Conservation (phyloP, 2,113 vertebrate genomes). For the Triplophysa siluroides region DNA sequence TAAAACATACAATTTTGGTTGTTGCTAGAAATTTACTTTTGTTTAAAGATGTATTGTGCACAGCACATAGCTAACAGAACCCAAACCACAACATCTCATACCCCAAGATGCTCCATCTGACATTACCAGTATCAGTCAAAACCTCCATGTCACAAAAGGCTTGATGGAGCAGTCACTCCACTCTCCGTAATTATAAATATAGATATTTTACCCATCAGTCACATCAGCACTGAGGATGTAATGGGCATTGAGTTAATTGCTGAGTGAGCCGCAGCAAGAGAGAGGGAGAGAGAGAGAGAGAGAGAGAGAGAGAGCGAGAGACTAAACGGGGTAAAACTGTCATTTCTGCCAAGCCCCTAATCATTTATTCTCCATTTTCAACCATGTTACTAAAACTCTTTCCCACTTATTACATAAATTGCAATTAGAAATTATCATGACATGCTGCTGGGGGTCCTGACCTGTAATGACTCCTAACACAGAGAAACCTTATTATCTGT, state of each 20-base stretch:
- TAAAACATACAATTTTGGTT: background rate
- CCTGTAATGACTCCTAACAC: constrained; percentile 57
- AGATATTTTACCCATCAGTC: constrained; percentile 78
- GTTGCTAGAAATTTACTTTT: background rate
- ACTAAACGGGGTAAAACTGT: constrained; percentile 76
- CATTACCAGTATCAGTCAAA: constrained; percentile 29
- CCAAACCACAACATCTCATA: constrained; percentile 18
- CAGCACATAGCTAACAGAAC: background rate
- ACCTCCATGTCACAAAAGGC: constrained; percentile 29
- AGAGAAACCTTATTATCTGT: constrained; percentile 59
- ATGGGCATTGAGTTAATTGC: constrained; percentile 87
- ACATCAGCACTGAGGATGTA: constrained; percentile 82
- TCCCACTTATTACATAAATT: constrained; percentile 77
- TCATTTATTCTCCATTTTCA: constrained; percentile 77
- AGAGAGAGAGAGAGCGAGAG: constrained; percentile 39
- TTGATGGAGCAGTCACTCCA: constrained; percentile 56
- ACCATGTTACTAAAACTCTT: constrained; percentile 79
- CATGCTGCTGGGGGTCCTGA: constrained; percentile 71
- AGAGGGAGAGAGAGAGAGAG: constrained; percentile 22
- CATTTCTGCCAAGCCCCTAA: constrained; percentile 85
- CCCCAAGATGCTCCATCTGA: constrained; percentile 31
- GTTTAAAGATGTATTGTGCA: background rate
- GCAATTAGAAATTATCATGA: constrained; percentile 78
- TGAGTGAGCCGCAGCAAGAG: constrained; percentile 76
- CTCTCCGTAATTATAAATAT: constrained; percentile 80